A percentile compares a stretch with the other conserved stretches of the same genome.
Conservation (phyloP, 2,113 vertebrate genomes). For the Anseranas semipalmata region DNA sequence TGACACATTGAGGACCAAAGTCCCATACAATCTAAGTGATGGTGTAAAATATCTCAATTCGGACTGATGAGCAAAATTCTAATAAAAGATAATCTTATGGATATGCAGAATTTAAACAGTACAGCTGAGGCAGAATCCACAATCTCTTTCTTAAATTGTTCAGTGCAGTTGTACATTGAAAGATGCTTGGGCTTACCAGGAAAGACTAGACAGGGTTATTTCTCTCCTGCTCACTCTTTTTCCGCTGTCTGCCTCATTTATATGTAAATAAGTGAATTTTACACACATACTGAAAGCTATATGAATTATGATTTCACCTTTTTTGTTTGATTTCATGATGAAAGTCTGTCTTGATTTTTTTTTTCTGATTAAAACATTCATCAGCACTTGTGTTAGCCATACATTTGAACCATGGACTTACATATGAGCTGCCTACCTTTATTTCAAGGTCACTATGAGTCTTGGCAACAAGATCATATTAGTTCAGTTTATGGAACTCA, state of each 20-base stretch:
- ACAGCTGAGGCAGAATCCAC: not conserved
- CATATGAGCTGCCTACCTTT: not conserved
- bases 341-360: not conserved
- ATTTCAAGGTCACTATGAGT: not conserved
- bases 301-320: not conserved
- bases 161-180: not conserved
- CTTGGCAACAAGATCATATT: not conserved
- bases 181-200: not conserved
- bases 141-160: not conserved
- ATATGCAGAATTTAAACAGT: not conserved
- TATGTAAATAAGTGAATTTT: slow-evolving; percentile 35
- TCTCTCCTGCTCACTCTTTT: not conserved
- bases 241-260: not conserved
- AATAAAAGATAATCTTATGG: not conserved
- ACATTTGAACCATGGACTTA: not conserved
- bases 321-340: not conserved
- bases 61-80: not conserved
- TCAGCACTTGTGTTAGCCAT: not conserved
- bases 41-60: not conserved
- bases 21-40: not conserved
- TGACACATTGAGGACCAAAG: not conserved
- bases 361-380: not conserved
- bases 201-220: not conserved
- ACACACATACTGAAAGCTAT: not conserved
- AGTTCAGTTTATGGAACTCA: not conserved